phyloP scores from a whole-genome alignment of 2,113 vertebrate genomes.

The Campylomormyrus tamandua region DNA sequence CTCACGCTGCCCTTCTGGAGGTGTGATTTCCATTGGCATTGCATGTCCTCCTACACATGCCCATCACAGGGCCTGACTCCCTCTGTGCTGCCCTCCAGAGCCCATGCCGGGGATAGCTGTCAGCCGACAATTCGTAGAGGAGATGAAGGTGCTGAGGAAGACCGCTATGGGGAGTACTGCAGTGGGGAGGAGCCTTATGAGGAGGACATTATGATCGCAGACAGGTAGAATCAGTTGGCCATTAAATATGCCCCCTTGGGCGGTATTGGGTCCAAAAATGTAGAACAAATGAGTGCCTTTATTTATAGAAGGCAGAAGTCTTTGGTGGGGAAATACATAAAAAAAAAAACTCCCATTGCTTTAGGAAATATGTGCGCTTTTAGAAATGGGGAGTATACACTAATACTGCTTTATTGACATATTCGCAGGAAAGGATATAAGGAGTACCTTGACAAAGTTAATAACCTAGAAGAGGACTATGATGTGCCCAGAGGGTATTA shows the following conservation, averaged over 20 bases:
- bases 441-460: slow-evolving; percentile 54
- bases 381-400: not conserved
- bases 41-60: not conserved
- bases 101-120: slow-evolving; percentile 67
- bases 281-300: not conserved
- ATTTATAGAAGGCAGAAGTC: not conserved
- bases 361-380: not conserved
- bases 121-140: slow-evolving; percentile 71
- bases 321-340: not conserved
- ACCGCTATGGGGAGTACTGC: slow-evolving; percentile 72
- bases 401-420: not conserved
- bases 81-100: slow-evolving; percentile 50
- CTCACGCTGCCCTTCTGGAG: not conserved
- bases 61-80: not conserved
- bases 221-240: slow-evolving; percentile 58
- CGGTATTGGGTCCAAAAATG: not conserved
- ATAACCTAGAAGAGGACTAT: slow-evolving; percentile 56
- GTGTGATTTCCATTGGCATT: not conserved
- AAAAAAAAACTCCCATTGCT: not conserved
- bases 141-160: slow-evolving; percentile 67
- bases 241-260: not conserved
- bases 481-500: slow-evolving; percentile 65
- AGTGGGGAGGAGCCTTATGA: slow-evolving; percentile 84
- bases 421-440: slow-evolving; percentile 39
- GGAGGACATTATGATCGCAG: slow-evolving; percentile 72